phyloP scores from a whole-genome alignment of 1,140 invertebrate species.

The Oedothorax gibbosus region DNA sequence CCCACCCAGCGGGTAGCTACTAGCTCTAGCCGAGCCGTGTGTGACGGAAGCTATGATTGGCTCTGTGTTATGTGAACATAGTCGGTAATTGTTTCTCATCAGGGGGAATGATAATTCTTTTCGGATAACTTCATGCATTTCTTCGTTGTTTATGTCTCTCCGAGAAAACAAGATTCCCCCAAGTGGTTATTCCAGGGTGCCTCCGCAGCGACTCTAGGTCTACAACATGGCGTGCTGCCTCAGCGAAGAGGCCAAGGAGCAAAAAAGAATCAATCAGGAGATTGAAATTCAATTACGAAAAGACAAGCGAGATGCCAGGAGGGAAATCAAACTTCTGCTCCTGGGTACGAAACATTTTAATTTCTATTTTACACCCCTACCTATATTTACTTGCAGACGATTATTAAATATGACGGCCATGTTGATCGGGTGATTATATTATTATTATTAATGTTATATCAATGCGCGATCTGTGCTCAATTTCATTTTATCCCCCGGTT shows the following conservation, averaged over 20 bases:
- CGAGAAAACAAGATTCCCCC: conserved; percentile 37
- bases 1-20: conserved; percentile 47
- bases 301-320: conserved; percentile 98
- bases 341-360: conserved; percentile 81
- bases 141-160: conserved; percentile 40
- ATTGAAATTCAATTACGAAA: conserved; percentile 98
- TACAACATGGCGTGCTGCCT: conserved; percentile 95
- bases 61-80: conserved; percentile 54
- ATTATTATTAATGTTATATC: no score
- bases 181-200: conserved; percentile 49
- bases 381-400: neutral
- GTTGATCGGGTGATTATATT: no score
- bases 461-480: no score
- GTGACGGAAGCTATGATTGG: conserved; percentile 57
- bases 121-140: conserved; percentile 46
- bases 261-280: conserved; percentile 99
- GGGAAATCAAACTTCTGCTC: conserved; percentile 98
- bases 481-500: no score
- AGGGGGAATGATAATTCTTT: conserved; percentile 48
- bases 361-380: neutral
- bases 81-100: conserved; percentile 57
- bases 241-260: conserved; percentile 99
- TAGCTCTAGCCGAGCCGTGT: conserved; percentile 35
- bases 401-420: conserved; percentile 20
- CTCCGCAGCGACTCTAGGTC: conserved; percentile 45